A percentile compares a stretch with the other conserved stretches of the same genome.
These are phyloP conservation scores for Philypnodon macrostomus DNA, from an alignment of 2,797 vertebrate genomes.

Conservation along the genomic window DNA sequence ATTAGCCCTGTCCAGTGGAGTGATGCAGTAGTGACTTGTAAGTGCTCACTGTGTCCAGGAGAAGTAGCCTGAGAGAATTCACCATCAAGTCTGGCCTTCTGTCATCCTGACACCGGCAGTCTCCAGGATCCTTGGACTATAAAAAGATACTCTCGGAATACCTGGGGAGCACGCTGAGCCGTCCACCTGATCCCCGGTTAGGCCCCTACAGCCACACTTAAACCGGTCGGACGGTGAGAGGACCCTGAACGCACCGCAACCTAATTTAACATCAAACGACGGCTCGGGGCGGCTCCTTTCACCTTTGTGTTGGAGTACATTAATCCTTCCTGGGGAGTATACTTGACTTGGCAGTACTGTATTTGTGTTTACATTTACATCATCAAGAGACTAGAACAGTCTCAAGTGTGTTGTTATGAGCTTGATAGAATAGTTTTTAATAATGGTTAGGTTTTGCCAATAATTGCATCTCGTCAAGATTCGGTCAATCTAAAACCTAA, in stretches of 20 bases:
- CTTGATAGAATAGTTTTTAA: no score
- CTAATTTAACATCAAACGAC: constrained; percentile 53
- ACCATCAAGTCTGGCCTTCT: constrained; percentile 21
- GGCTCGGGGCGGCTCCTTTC: neutral
- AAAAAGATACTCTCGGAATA: constrained; percentile 51
- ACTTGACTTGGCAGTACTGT: no score
- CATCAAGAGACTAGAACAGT: no score
- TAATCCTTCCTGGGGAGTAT: neutral
- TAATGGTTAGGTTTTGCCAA: no score
- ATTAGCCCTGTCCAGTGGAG: neutral
- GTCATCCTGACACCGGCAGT: constrained; percentile 22
- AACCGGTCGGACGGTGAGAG: constrained; percentile 44
- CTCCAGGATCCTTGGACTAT: constrained; percentile 39
- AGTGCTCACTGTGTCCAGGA: constrained; percentile 4
- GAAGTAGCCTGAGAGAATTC: constrained; percentile 15
- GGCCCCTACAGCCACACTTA: constrained; percentile 49
- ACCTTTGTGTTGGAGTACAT: neutral
- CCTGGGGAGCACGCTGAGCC: constrained; percentile 44
- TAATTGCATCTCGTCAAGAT: no score
- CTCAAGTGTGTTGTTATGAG: no score
- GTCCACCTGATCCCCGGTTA: constrained; percentile 61
- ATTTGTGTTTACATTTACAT: no score
- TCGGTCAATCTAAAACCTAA: no score
- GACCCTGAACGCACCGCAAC: constrained; percentile 41
- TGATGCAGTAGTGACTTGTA: neutral